Conservation (phyloP, 2,888 invertebrate species). For the Perizoma flavofasciatum region DNA sequence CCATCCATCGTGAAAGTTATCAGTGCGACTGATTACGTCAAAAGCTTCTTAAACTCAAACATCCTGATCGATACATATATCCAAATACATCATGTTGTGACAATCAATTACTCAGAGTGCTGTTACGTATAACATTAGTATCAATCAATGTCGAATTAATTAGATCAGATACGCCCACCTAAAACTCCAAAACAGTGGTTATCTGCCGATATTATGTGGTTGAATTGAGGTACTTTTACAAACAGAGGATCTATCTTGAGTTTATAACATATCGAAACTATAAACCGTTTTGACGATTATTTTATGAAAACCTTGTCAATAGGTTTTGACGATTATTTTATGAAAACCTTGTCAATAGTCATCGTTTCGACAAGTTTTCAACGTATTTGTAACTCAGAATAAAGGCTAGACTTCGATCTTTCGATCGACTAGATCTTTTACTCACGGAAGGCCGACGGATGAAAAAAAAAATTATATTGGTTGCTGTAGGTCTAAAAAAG, state of each 20-base stretch:
- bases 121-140: constrained; percentile 76
- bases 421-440: too few species aligned
- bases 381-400: too few species aligned
- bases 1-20: too few species aligned
- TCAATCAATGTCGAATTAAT: constrained; percentile 82
- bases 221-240: constrained; percentile 28
- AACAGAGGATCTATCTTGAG: neutral
- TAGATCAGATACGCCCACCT: constrained; percentile 80
- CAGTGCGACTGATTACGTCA: constrained; percentile 9
- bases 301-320: too few species aligned
- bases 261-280: neutral
- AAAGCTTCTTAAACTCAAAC: constrained; percentile 12
- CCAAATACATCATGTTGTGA: constrained; percentile 71
- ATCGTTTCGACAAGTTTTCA: too few species aligned
- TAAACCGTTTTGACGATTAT: too few species aligned
- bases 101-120: constrained; percentile 74
- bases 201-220: constrained; percentile 32
- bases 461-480: too few species aligned
- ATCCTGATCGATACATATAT: constrained; percentile 43
- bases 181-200: constrained; percentile 37
- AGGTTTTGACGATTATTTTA: too few species aligned
- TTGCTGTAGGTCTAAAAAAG: too few species aligned
- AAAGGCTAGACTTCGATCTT: too few species aligned
- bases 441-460: too few species aligned
- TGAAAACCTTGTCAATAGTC: too few species aligned